A percentile compares a stretch with the other conserved stretches of the same genome.
Evolutionary conservation across 2,113 vertebrate species (phyloP).

Genomic region (Casuarius casuarius): DNA sequence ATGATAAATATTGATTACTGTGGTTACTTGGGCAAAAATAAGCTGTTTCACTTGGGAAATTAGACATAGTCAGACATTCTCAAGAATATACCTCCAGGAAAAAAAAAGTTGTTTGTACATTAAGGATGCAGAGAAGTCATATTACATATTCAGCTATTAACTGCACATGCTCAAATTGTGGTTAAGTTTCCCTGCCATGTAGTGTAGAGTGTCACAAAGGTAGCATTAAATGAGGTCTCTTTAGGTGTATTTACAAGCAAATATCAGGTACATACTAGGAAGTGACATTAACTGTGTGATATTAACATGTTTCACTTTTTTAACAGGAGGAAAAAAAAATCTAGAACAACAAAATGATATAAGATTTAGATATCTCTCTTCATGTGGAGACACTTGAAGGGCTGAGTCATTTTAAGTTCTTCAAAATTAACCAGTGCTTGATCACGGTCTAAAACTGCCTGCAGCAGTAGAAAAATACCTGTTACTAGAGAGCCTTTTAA

Average conservation of each 20-base stretch:
- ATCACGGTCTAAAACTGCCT: not conserved
- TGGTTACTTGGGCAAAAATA: not conserved
- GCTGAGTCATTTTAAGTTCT: not conserved
- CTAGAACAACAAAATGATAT: not conserved
- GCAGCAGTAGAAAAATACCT: not conserved
- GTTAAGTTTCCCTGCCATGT: not conserved
- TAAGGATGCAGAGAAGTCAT: not conserved
- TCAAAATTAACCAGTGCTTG: not conserved
- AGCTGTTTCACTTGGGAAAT: not conserved
- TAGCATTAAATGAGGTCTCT: not conserved
- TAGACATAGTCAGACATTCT: rapidly evolving
- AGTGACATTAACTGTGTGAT: not conserved
- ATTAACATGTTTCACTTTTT: not conserved
- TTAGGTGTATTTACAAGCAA: not conserved
- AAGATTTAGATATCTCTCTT: not conserved
- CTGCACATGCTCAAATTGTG: not conserved
- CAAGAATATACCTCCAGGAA: not conserved
- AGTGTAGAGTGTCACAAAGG: not conserved
- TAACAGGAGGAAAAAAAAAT: not conserved
- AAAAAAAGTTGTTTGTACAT: not conserved
- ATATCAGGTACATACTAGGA: not conserved
- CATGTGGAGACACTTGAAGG: not conserved
- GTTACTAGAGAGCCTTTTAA: not conserved
- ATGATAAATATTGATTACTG: not conserved
- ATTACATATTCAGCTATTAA: not conserved